Evolutionary conservation across 2,888 invertebrate genomes (phyloP), one percentile per base, ranked within the genome.

Genomic region (Troglohyphantes excavatus): DNA sequence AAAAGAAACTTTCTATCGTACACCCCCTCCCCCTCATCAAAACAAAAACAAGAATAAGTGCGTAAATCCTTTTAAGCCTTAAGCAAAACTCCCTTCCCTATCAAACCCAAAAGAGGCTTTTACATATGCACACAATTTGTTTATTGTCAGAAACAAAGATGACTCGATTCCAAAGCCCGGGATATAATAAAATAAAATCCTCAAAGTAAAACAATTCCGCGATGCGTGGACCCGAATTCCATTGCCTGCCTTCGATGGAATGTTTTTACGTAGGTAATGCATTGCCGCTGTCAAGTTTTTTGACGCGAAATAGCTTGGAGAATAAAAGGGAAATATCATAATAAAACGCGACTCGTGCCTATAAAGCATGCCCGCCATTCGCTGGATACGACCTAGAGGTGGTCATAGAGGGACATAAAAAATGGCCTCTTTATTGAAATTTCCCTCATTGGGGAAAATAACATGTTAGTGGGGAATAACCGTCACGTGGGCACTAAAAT

Each of bases 301-400:
- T 88, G 82, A 88, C 75, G 88, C 82, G 76, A 88, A 82, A 88
- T 82, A 75, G 88, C 88, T 88, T 3, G 13, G 76, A 88, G 76
- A 82, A 88, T 88, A 88, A 82, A 88, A 88, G 82, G 61, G 88
- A 88, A 88, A 88, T 88, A 88, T 88, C 87, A 88, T 88, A 88
- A 88, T 88, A 88, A 88, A 88, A 88, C 76, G 61, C 67, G 88
- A 88, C 82, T 76, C 75, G 59, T 76, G 75, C 82, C 88, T 82
- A 88, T 88, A 88, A 88, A 88, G 82, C 88, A 88, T 76, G 82
- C 75, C 75, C 75, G 75, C 82, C 76, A 76, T 88, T 88, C 79
- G 75, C 81, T 75, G 39, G 27, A 19, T 67, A 76, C 53, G 75
- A 82, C 75, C 81, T 43, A 61, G 70, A 68, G 68, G 82, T 82